phyloP scores from a whole-genome alignment of 2,113 vertebrate species.

The Apeltes quadracus region DNA sequence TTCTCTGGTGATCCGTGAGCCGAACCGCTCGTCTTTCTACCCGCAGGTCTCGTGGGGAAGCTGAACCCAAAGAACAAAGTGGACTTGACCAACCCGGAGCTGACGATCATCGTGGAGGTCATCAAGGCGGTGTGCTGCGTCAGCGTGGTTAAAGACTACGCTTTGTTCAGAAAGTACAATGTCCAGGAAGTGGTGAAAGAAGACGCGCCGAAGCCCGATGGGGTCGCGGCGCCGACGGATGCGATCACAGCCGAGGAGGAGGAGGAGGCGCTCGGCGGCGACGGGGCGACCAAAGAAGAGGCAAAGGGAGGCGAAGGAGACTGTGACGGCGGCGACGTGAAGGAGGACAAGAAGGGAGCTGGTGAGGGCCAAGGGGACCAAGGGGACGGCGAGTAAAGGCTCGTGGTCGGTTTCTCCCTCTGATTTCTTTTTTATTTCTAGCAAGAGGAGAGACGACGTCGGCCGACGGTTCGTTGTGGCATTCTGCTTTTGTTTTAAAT shows the following conservation, averaged over 20 bases:
- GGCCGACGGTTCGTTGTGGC: conserved; percentile 14
- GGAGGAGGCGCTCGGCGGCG: conserved; percentile 2
- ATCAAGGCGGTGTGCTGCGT: conserved; percentile 93
- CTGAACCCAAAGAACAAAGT: conserved; percentile 95
- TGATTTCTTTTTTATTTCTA: neutral
- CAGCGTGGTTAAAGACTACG: conserved; percentile 93
- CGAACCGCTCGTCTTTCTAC: neutral
- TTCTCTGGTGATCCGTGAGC: neutral
- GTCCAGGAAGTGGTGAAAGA: conserved; percentile 92
- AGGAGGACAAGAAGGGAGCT: neutral
- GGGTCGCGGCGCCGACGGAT: neutral
- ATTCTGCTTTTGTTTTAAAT: conserved; percentile 28
- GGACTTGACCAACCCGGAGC: conserved; percentile 90
- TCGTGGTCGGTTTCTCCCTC: neutral
- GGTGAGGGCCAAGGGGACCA: conserved; percentile 17
- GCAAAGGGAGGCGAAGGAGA: neutral
- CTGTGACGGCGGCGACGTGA: neutral
- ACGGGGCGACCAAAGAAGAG: neutral
- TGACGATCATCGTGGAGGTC: conserved; percentile 93
- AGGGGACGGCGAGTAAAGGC: conserved; percentile 27
- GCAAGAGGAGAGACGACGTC: neutral
- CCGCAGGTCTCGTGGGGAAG: conserved; percentile 86
- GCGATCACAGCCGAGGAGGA: neutral
- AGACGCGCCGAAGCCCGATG: conserved; percentile 46
- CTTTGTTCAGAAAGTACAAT: conserved; percentile 92